A percentile compares a stretch with the other conserved stretches of the same genome.
Evolutionary conservation across 2,113 vertebrate genomes (phyloP).

Genomic region (Sturnus vulgaris): DNA sequence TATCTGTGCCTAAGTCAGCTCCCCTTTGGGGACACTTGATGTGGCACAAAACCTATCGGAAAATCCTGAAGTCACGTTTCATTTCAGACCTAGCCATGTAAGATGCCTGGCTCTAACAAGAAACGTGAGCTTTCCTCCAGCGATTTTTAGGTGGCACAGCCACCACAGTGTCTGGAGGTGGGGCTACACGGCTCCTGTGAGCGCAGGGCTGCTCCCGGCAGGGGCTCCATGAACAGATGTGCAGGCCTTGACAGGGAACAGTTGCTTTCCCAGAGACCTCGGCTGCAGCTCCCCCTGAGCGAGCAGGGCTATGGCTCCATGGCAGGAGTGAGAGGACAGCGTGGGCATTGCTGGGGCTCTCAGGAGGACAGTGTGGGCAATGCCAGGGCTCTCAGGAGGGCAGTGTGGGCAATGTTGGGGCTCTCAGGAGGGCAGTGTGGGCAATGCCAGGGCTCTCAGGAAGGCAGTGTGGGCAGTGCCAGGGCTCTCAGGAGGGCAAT

Average conservation of each 20-base stretch:
- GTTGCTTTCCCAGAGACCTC: accelerated
- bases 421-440: neutral
- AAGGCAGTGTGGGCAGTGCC: accelerated
- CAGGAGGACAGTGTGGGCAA: neutral
- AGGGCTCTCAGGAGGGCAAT: neutral
- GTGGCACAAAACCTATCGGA: neutral
- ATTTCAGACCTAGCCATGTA: neutral
- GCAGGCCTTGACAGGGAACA: neutral
- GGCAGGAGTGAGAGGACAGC: neutral
- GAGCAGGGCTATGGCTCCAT: neutral
- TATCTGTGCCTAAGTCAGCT: neutral
- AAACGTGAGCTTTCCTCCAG: neutral
- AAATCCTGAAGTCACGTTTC: neutral
- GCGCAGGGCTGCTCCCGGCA: accelerated
- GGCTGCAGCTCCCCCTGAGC: neutral
- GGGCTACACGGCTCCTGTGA: neutral
- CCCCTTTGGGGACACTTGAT: neutral
- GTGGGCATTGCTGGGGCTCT: neutral
- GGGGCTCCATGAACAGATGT: neutral
- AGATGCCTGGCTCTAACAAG: neutral
- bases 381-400: neutral
- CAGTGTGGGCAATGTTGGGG: accelerated
- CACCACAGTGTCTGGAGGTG: neutral
- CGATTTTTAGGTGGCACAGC: neutral
- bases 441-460: neutral